Base-by-base conservation (phyloP, 2,113 vertebrate species). In the Oreocharis arfaki region DNA sequence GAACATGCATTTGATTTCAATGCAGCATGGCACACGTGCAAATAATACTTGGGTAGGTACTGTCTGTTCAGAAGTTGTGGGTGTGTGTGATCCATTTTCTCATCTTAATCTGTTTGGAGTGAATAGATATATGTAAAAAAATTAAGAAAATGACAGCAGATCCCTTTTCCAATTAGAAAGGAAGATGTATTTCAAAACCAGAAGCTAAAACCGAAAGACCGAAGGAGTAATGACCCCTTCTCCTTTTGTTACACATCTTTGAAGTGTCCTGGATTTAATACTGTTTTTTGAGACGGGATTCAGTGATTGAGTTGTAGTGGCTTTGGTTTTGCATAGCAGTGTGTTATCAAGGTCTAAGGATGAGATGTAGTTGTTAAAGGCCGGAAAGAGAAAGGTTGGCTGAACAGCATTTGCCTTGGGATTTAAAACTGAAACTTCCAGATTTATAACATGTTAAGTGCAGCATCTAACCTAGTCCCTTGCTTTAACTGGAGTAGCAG, bases 1-100 rank as follows among this genome's bases (percentile, higher is more conserved):
- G 73, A 86, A 93, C 89, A 53, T 76, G 67, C 56, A 57, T 94
- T 96, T 93, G 87, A 67, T 95, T 97, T 93, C 60, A 59, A 0
- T 90, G 60, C 80, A 89, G 59, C 47, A 28, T 35, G 26, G 39
- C 41, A 52, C 39, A 91, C 89, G 80, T 97, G 71, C 91, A 89
- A 94, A 87, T 83, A 90, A 82, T 24, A 8, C n/a, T 84, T 14
- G 2, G 30, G 70, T 78, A 87, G 53, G 69, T 35, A 41, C 56
- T 85, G 81, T 32, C 67, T 71, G 2, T 87, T 92, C 77, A 83
- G 74, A 39, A 80, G 32, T 44, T 90, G 44, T 44, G 61, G 70
- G 53, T 84, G 24, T 79, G 24, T 79, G n/a, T 47, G 63, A 76
- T 47, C 35, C 37, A 18, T 85, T 93, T 96, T 68, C 57, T 86